These are phyloP conservation scores for Dicerorhinus sumatrensis DNA, from an alignment of 2,113 vertebrate species.

Conservation along the genomic window DNA sequence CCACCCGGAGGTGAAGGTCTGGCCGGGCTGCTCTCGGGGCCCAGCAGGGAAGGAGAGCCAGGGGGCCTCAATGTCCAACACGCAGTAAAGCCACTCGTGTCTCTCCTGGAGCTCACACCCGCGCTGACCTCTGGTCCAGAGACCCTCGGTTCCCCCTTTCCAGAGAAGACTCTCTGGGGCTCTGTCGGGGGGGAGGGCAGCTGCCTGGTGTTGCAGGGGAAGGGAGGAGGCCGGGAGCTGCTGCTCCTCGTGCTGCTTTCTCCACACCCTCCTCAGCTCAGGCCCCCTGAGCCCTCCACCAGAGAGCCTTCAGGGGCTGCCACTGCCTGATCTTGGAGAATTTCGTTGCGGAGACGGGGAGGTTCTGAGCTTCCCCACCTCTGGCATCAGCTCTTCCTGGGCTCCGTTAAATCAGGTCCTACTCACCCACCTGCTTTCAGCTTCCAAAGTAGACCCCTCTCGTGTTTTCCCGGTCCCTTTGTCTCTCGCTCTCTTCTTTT, in stretches of 20 bases:
- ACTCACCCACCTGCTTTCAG: not conserved
- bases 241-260: not conserved
- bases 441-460: not conserved
- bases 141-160: not conserved
- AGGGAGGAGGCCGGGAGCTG: too few species aligned
- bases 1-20: not conserved
- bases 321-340: not conserved
- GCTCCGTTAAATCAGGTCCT: not conserved
- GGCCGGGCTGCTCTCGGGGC: not conserved
- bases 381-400: not conserved
- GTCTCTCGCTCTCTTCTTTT: not conserved
- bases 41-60: not conserved
- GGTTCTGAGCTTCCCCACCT: not conserved
- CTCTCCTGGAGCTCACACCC: not conserved
- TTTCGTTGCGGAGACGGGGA: too few species aligned
- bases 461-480: not conserved
- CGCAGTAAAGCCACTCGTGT: not conserved
- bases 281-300: not conserved
- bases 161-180: not conserved
- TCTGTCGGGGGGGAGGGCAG: not conserved
- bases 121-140: not conserved
- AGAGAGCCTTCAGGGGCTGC: not conserved
- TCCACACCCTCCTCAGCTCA: not conserved
- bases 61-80: not conserved
- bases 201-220: not conserved